These are phyloP conservation scores for Epistrophe grossulariae DNA, from an alignment of 2,888 invertebrate species.

Conservation along the genomic window DNA sequence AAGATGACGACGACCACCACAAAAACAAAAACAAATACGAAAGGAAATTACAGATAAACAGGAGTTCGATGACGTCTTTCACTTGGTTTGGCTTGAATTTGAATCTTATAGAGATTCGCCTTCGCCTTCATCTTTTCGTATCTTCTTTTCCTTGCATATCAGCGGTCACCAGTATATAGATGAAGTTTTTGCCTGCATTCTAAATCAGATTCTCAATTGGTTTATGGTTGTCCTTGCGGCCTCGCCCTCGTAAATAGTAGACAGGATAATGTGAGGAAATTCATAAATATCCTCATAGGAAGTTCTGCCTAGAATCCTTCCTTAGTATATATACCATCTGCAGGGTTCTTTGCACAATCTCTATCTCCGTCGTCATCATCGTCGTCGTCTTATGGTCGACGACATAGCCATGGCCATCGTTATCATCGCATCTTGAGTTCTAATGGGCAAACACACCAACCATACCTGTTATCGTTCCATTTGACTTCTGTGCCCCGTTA, in stretches of 20 bases:
- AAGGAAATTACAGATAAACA: conserved; percentile 37
- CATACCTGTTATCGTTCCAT: conserved; percentile 25
- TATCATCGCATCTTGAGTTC: conserved; percentile 31
- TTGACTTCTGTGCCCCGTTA: conserved; percentile 36
- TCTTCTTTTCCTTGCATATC: not conserved
- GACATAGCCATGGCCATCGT: not conserved
- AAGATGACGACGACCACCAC: not conserved
- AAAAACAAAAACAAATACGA: conserved; percentile 32
- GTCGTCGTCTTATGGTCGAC: not conserved
- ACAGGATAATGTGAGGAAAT: conserved; percentile 59
- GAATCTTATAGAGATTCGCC: not conserved
- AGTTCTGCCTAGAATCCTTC: conserved; percentile 31
- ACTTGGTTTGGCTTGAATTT: conserved; percentile 5
- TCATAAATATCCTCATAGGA: conserved; percentile 70
- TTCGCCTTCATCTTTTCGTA: not conserved
- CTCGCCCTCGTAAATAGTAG: conserved; percentile 26
- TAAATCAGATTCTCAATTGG: conserved; percentile 54
- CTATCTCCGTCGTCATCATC: not conserved
- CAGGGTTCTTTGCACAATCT: conserved; percentile 8
- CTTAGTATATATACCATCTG: not conserved
- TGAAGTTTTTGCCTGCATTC: conserved; percentile 24
- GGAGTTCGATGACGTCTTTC: conserved; percentile 57
- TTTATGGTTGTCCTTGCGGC: not conserved
- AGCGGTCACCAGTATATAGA: no score
- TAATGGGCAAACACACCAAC: conserved; percentile 16